Evolutionary conservation across 2,113 vertebrate genomes (phyloP).

Genomic region (Plecotus auritus): DNA sequence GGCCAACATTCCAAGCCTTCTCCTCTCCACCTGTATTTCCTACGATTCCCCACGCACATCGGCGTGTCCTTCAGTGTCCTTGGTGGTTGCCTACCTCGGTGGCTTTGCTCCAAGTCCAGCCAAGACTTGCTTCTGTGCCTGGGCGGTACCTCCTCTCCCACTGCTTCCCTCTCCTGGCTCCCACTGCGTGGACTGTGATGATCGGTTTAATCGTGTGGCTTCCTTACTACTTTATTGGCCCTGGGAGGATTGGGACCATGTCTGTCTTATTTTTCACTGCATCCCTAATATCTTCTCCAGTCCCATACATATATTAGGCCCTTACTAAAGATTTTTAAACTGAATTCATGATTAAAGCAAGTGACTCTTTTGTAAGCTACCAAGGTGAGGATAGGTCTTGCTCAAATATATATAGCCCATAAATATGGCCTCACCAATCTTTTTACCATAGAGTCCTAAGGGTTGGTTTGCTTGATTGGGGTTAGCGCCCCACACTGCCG

Average conservation of each 20-base stretch:
- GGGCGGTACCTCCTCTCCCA: fast-evolving
- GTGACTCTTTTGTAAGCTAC: not conserved
- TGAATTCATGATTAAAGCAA: not conserved
- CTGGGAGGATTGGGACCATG: too few species aligned
- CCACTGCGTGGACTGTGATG: fast-evolving
- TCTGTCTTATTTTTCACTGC: not conserved
- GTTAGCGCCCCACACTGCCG: not conserved
- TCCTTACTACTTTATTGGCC: not conserved
- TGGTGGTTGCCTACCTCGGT: too few species aligned
- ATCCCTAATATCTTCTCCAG: not conserved
- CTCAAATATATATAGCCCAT: not conserved
- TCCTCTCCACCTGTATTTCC: not conserved
- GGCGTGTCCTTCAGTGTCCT: fast-evolving
- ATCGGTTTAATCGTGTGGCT: not conserved
- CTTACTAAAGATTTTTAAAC: not conserved
- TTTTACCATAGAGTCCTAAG: not conserved
- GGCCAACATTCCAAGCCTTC: fast-evolving
- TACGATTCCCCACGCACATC: fast-evolving
- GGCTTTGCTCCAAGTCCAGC: not conserved
- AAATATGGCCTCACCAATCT: not conserved
- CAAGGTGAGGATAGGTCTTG: not conserved
- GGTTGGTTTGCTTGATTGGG: not conserved
- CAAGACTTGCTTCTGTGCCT: not conserved
- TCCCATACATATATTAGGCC: not conserved
- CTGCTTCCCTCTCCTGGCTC: not conserved